Evolutionary conservation across 2,888 invertebrate genomes (phyloP).

Genomic region (Nemotelus pantherinus): DNA sequence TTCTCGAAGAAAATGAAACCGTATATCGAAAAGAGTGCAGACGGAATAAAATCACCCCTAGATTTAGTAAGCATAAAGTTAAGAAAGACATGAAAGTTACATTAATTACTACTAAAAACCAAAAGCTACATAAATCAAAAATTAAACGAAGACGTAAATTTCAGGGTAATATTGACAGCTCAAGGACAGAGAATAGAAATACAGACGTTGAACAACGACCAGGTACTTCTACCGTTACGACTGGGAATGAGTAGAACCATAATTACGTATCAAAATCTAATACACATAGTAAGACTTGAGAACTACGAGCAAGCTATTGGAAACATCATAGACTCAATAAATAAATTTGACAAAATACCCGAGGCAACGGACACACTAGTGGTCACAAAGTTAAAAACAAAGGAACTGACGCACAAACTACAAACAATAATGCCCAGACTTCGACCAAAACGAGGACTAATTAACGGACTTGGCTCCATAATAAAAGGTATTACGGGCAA

Average conservation of each 20-base stretch:
- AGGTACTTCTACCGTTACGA: neutral
- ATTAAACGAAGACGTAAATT: conserved; percentile 27
- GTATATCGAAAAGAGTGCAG: neutral
- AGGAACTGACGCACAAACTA: conserved; percentile 17
- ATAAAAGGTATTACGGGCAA: conserved; percentile 39
- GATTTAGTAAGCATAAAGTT: conserved; percentile 10
- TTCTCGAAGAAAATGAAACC: neutral
- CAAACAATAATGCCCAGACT: conserved; percentile 30
- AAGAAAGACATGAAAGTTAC: conserved; percentile 8
- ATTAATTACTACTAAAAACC: conserved; percentile 5
- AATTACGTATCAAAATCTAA: neutral
- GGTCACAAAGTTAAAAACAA: conserved; percentile 27
- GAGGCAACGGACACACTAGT: neutral
- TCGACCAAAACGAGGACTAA: conserved; percentile 33
- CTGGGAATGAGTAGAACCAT: neutral
- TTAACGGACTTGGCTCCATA: conserved; percentile 29
- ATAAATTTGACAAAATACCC: neutral
- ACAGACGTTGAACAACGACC: conserved; percentile 1
- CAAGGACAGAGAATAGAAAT: conserved; percentile 20
- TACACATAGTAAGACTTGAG: neutral
- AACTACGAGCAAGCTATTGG: neutral
- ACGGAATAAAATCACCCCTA: neutral
- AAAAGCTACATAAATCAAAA: conserved; percentile 34
- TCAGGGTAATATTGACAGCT: neutral
- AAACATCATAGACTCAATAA: neutral